phyloP scores from a whole-genome alignment of 2,797 vertebrate species.

The Perodicticus potto region DNA sequence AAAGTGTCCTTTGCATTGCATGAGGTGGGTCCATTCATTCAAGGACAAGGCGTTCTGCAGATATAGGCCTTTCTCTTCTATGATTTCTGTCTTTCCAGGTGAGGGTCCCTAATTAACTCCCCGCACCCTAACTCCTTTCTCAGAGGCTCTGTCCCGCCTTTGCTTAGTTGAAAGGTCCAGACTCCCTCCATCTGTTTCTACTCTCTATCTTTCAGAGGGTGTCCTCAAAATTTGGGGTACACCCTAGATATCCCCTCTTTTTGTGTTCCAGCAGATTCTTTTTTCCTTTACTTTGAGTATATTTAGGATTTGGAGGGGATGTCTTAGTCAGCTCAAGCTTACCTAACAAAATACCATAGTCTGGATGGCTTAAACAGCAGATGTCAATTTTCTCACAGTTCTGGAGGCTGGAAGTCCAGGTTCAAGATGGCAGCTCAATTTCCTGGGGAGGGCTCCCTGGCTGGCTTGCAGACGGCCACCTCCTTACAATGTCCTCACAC shows the following conservation, averaged over 20 bases:
- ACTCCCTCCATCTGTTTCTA: background rate
- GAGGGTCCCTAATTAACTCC: background rate
- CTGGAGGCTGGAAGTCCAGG: background rate
- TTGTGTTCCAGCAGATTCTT: background rate
- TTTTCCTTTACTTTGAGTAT: background rate
- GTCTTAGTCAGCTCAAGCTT: background rate
- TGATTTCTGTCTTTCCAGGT: background rate
- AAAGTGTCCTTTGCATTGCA: background rate
- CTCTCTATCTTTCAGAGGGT: background rate
- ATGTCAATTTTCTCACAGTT: background rate
- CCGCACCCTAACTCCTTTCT: background rate
- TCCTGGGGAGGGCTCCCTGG: background rate
- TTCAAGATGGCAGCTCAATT: background rate
- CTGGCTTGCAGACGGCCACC: background rate
- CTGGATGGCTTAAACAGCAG: background rate
- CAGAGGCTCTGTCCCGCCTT: background rate
- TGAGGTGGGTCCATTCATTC: background rate
- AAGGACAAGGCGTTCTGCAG: background rate
- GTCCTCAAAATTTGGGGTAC: background rate
- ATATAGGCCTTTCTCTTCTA: background rate
- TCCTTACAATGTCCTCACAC: background rate
- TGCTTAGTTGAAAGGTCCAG: background rate
- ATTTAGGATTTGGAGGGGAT: background rate
- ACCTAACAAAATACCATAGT: background rate
- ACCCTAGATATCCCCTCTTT: too few species aligned